These are phyloP conservation scores for Apteryx owenii DNA, from an alignment of 2,113 vertebrate species.

Conservation along the genomic window DNA sequence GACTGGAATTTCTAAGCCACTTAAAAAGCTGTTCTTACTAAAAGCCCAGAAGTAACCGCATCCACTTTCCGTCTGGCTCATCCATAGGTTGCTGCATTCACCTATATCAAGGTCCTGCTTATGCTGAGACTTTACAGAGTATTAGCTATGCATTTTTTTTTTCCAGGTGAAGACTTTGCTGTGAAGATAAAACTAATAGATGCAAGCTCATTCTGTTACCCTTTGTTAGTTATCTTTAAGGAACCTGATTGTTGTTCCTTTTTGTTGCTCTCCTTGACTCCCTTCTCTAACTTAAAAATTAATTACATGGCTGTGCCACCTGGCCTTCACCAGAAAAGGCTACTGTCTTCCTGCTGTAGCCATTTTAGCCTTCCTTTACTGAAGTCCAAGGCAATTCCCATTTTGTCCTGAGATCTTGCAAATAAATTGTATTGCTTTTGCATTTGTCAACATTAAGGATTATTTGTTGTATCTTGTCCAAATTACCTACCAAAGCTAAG, in stretches of 20 bases:
- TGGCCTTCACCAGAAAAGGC: background rate
- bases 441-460: slow-evolving; percentile 69
- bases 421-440: slow-evolving; percentile 65
- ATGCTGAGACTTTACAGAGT: background rate
- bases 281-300: background rate
- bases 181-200: background rate
- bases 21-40: background rate
- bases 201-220: background rate
- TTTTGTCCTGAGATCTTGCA: slow-evolving; percentile 15
- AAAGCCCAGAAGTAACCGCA: background rate
- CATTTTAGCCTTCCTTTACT: background rate
- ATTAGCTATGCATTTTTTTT: background rate
- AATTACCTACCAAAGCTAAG: slow-evolving; percentile 27
- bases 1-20: background rate
- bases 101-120: background rate
- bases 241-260: background rate
- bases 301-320: background rate
- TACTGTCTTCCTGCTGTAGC: background rate
- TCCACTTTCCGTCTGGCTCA: background rate
- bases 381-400: slow-evolving; percentile 23
- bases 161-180: background rate
- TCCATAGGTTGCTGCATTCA: background rate
- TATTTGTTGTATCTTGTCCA: slow-evolving; percentile 48
- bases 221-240: background rate
- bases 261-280: background rate